Evolutionary conservation across 2,113 vertebrate genomes (phyloP).

Genomic region (Oryzias melastigma): DNA sequence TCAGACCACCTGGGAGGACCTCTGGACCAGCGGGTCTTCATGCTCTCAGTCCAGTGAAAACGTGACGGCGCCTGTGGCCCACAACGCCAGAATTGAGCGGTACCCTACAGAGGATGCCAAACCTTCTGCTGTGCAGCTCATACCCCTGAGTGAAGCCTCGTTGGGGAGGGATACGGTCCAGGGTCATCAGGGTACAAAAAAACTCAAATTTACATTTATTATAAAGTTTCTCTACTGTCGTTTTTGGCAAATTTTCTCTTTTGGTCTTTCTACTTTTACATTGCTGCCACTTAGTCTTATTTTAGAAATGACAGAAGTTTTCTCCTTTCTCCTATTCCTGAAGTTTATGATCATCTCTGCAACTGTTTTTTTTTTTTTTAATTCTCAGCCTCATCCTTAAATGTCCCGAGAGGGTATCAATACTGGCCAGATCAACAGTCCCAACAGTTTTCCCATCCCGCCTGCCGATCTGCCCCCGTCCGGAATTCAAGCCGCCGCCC

Average conservation of each 20-base stretch:
- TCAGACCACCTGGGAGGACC: slow-evolving; percentile 74
- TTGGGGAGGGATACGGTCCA: slow-evolving; percentile 58
- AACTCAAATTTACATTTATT: not conserved
- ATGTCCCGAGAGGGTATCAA: slow-evolving; percentile 78
- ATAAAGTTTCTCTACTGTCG: too few relatives aligned
- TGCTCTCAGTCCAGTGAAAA: slow-evolving; percentile 81
- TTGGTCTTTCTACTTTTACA: too few relatives aligned
- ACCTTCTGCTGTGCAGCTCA: slow-evolving; percentile 68
- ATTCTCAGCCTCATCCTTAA: slow-evolving; percentile 72
- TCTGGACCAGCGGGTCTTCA: slow-evolving; percentile 79
- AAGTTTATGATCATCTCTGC: not conserved
- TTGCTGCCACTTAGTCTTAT: too few relatives aligned
- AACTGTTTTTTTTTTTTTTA: not conserved
- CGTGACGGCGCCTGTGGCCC: slow-evolving; percentile 61
- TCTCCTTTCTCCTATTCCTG: too few relatives aligned
- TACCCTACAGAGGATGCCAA: slow-evolving; percentile 55
- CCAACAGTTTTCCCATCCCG: slow-evolving; percentile 50
- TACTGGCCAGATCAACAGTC: slow-evolving; percentile 83
- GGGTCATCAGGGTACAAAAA: slow-evolving; percentile 57
- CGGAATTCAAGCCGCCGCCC: slow-evolving; percentile 58
- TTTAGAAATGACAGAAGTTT: too few relatives aligned
- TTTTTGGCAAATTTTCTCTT: too few relatives aligned
- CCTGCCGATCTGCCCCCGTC: slow-evolving; percentile 77
- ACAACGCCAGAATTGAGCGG: slow-evolving; percentile 57
- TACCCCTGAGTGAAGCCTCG: slow-evolving; percentile 47